Evolutionary conservation across 2,888 invertebrate genomes (phyloP).

Genomic region (Microchrysa polita): DNA sequence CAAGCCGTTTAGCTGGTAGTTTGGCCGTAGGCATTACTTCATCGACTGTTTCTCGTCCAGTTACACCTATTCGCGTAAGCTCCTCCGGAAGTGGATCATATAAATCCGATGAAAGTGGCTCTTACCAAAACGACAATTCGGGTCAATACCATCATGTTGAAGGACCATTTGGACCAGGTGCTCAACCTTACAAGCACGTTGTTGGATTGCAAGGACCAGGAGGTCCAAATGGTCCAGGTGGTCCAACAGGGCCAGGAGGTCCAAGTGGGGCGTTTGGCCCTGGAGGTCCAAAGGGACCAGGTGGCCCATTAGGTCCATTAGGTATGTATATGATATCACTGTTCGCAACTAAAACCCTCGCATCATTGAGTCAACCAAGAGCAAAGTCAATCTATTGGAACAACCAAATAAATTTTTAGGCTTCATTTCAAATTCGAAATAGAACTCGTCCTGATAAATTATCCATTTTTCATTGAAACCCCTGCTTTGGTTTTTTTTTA

Average conservation of each 20-base stretch:
- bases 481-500: too few species aligned
- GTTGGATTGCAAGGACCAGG: constrained; percentile 53
- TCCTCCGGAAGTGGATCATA: constrained; percentile 8
- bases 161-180: constrained; percentile 52
- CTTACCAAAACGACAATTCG: constrained; percentile 45
- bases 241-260: constrained; percentile 57
- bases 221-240: constrained; percentile 64
- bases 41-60: neutral
- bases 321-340: constrained; percentile 56
- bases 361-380: too few species aligned
- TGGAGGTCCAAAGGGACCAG: constrained; percentile 57
- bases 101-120: constrained; percentile 27
- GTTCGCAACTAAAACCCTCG: neutral
- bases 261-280: constrained; percentile 51
- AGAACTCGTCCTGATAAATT: too few species aligned
- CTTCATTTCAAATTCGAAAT: too few species aligned
- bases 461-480: too few species aligned
- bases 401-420: too few species aligned
- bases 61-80: neutral
- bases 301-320: constrained; percentile 56
- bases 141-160: constrained; percentile 47
- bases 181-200: constrained; percentile 43
- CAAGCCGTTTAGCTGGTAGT: neutral
- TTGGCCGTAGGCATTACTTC: neutral
- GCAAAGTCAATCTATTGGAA: too few species aligned